Evolutionary conservation across 2,797 vertebrate species (phyloP).

Genomic region (Myotis myotis): DNA sequence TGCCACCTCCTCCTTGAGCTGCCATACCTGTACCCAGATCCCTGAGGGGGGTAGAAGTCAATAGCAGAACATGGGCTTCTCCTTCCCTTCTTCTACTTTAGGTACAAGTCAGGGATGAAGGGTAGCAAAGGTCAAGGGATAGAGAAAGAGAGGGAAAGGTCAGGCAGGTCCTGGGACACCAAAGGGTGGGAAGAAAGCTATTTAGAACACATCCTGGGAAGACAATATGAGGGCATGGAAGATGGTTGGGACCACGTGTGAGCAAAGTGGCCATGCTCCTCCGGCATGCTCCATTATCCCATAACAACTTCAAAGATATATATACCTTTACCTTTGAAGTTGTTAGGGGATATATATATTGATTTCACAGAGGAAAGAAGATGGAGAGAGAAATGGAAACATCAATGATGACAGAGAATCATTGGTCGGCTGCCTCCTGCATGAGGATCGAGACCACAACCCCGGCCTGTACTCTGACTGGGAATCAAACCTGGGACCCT

Average conservation of each 20-base stretch:
- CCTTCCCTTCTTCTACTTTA: neutral
- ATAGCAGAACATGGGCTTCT: rapidly evolving
- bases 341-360: no score
- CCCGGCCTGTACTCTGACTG: no score
- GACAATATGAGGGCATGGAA: rapidly evolving
- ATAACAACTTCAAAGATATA: neutral
- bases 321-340: no score
- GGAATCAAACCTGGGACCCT: no score
- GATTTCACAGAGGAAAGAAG: no score
- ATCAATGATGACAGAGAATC: no score
- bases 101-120: neutral
- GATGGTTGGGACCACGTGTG: rapidly evolving
- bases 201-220: neutral
- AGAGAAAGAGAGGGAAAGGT: neutral
- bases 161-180: rapidly evolving
- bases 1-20: neutral
- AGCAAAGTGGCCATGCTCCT: neutral
- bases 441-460: no score
- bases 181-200: neutral
- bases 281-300: rapidly evolving
- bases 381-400: no score
- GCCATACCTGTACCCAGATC: neutral
- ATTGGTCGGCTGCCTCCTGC: no score
- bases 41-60: neutral
- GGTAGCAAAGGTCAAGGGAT: rapidly evolving